Conservation (phyloP, 2,797 vertebrate genomes). For the Fundulus diaphanus region DNA sequence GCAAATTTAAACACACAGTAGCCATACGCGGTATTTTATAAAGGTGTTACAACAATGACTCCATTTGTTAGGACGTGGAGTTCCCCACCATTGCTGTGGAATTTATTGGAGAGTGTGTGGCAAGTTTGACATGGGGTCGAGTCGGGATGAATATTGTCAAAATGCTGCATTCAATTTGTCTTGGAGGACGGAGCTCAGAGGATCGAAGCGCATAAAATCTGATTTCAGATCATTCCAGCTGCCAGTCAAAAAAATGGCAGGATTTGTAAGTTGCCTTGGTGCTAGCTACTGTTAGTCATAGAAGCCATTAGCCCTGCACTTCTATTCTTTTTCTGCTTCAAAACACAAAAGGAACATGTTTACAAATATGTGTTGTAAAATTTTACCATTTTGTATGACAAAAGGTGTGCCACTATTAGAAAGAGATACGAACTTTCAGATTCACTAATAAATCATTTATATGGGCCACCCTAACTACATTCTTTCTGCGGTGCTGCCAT, state of each 20-base stretch:
- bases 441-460: not conserved
- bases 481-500: too few species aligned
- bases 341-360: not conserved
- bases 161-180: not conserved
- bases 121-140: conserved; percentile 58
- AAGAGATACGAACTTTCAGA: not conserved
- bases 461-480: too few species aligned
- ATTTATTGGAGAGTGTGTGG: conserved; percentile 74
- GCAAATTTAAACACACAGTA: conserved; percentile 13
- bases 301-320: not conserved
- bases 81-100: conserved; percentile 69
- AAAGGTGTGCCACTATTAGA: not conserved
- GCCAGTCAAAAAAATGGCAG: not conserved
- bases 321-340: not conserved
- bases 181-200: not conserved
- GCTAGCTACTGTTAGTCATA: not conserved
- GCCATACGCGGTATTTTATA: conserved; percentile 23
- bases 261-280: not conserved
- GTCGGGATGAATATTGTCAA: conserved; percentile 59
- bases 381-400: too few species aligned
- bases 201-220: not conserved
- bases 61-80: conserved; percentile 68
- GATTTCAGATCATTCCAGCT: not conserved
- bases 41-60: conserved; percentile 32
- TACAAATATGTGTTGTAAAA: not conserved